These are phyloP conservation scores for Ganaspis sp. DNA, from an alignment of 1,140 invertebrate species.

Conservation along the genomic window DNA sequence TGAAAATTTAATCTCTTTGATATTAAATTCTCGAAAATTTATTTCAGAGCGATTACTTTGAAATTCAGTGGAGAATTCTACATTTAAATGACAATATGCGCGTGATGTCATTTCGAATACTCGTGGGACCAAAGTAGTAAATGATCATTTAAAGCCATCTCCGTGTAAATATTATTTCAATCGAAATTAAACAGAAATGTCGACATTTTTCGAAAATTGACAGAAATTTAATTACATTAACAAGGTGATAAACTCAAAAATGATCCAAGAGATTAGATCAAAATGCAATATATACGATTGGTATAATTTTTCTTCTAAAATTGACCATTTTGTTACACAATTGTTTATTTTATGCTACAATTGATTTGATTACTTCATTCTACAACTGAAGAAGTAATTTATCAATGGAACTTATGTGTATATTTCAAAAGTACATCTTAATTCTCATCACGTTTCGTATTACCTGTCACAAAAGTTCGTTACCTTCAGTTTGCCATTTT, in stretches of 20 bases:
- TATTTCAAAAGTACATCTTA: not conserved
- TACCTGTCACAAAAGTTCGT: constrained; percentile 22
- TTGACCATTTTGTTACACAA: too few species aligned
- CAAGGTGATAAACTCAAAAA: too few species aligned
- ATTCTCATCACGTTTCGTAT: constrained; percentile 20
- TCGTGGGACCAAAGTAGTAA: not conserved
- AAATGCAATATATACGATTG: too few species aligned
- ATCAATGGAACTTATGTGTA: not conserved
- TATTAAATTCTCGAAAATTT: constrained; percentile 14
- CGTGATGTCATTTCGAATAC: not conserved
- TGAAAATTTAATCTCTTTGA: not conserved
- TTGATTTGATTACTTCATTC: too few species aligned
- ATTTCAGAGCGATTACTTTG: not conserved
- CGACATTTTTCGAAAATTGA: not conserved
- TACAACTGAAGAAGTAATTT: too few species aligned
- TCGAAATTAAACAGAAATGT: not conserved
- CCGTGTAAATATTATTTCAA: not conserved
- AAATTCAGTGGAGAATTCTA: not conserved
- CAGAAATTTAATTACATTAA: too few species aligned
- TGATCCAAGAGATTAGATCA: too few species aligned
- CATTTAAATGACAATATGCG: not conserved
- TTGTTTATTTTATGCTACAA: too few species aligned
- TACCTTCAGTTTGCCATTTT: constrained; percentile 6
- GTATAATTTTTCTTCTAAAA: too few species aligned
- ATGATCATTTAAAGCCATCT: not conserved